A percentile compares a stretch with the other conserved stretches of the same genome.
phyloP scores from a whole-genome alignment of 2,113 vertebrate genomes.

The Callionymus lyra region DNA sequence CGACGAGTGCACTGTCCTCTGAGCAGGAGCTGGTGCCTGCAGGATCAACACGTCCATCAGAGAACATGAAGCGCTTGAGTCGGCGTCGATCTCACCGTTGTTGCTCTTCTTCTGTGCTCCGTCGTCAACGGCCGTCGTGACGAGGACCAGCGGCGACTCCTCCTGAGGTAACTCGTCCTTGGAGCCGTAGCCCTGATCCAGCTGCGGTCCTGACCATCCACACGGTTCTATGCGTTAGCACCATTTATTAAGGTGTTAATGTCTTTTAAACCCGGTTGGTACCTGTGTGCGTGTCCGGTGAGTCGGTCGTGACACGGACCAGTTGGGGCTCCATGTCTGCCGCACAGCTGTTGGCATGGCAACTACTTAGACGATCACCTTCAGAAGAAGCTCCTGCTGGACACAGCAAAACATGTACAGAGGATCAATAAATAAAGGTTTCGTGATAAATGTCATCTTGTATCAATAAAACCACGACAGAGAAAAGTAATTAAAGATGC shows the following conservation, averaged over 20 bases:
- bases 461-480: not conserved
- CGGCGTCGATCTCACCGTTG: too few relatives aligned
- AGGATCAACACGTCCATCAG: slow-evolving; percentile 8
- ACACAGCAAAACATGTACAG: slow-evolving; percentile 22
- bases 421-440: not conserved
- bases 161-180: slow-evolving; percentile 84
- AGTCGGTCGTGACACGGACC: slow-evolving; percentile 71
- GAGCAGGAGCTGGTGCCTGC: slow-evolving; percentile 47
- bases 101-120: slow-evolving; percentile 29
- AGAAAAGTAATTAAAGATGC: not conserved
- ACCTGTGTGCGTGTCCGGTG: slow-evolving; percentile 78
- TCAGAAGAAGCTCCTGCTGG: slow-evolving; percentile 55
- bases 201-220: slow-evolving; percentile 68
- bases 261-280: slow-evolving; percentile 9
- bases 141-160: slow-evolving; percentile 26
- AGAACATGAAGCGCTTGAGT: too few relatives aligned
- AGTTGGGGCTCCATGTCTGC: slow-evolving; percentile 78
- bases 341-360: slow-evolving; percentile 79
- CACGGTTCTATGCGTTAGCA: not conserved
- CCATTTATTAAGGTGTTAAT: not conserved
- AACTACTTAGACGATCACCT: slow-evolving; percentile 79
- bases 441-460: too few relatives aligned
- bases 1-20: slow-evolving; percentile 55
- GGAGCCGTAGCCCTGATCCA: slow-evolving; percentile 82
- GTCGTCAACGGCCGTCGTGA: slow-evolving; percentile 30